phyloP scores from a whole-genome alignment of 2,888 invertebrate genomes.

The Andrena bicolor region DNA sequence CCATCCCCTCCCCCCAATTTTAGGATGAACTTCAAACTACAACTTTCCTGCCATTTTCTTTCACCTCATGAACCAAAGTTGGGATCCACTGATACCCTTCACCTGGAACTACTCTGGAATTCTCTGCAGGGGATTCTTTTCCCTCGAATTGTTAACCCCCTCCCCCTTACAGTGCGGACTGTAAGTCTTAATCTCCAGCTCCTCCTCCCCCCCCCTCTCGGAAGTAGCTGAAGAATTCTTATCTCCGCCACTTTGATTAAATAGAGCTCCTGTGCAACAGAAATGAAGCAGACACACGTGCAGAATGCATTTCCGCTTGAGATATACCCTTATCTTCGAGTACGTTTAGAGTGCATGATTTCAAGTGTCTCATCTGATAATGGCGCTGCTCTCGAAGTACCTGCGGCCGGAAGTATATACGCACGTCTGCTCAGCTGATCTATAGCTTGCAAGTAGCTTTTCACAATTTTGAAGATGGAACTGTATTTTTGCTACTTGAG shows the following conservation, averaged over 20 bases:
- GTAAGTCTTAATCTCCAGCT: constrained; percentile 38
- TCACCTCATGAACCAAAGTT: background rate
- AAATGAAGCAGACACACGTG: constrained; percentile 20
- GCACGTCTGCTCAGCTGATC: background rate
- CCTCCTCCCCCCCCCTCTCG: background rate
- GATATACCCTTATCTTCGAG: constrained; percentile 16
- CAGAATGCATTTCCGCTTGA: background rate
- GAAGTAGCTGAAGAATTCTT: constrained; percentile 16
- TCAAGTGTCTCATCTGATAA: constrained; percentile 19
- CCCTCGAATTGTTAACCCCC: constrained; percentile 16
- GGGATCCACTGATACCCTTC: background rate
- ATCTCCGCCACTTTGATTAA: constrained; percentile 28
- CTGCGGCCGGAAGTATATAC: background rate
- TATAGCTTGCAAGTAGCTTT: background rate
- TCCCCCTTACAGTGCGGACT: background rate
- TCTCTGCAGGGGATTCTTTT: background rate
- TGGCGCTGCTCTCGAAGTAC: background rate
- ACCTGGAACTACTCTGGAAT: constrained; percentile 12
- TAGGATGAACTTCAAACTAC: background rate
- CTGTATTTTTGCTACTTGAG: background rate
- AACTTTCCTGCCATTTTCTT: background rate
- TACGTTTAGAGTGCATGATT: constrained; percentile 1
- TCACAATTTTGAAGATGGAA: background rate
- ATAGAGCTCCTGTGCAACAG: background rate
- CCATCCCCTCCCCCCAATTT: background rate